Evolutionary conservation across 2,797 vertebrate genomes (phyloP).

Genomic region (Cyprinodon diabolis): DNA sequence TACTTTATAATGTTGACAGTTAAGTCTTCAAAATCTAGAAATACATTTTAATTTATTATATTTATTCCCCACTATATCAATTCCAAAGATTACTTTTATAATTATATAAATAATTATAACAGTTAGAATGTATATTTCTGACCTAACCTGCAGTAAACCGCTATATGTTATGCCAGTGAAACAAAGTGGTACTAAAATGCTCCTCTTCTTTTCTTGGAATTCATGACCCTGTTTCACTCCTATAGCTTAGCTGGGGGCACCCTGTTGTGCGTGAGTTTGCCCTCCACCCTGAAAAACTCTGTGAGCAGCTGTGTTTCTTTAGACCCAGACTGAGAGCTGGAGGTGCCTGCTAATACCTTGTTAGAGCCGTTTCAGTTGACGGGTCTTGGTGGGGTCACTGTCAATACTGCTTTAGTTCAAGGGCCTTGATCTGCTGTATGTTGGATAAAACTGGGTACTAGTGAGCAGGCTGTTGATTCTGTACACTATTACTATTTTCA

Average conservation of each 20-base stretch:
- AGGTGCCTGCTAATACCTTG: conserved; percentile 84
- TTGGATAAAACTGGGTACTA: conserved; percentile 73
- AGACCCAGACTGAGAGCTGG: conserved; percentile 60
- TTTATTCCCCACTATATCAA: background rate
- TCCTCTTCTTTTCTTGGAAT: conserved; percentile 47
- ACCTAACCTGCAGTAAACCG: background rate
- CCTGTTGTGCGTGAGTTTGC: conserved; percentile 64
- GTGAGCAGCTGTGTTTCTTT: conserved; percentile 80
- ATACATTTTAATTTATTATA: background rate
- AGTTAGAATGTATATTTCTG: background rate
- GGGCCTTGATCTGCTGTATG: conserved; percentile 78
- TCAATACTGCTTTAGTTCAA: conserved; percentile 82
- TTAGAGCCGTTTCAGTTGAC: conserved; percentile 82
- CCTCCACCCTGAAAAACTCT: conserved; percentile 64
- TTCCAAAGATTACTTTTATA: background rate
- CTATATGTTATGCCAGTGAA: background rate
- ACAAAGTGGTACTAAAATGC: conserved; percentile 31
- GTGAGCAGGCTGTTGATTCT: conserved; percentile 64
- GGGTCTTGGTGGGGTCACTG: conserved; percentile 83
- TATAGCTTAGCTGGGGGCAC: conserved; percentile 65
- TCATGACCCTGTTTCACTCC: conserved; percentile 67
- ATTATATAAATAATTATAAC: no score
- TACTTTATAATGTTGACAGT: background rate
- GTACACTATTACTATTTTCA: conserved; percentile 29
- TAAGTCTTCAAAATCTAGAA: background rate